Percentiles rank a stretch among this genome's conserved stretches.
phyloP scores from a whole-genome alignment of 2,888 invertebrate species.

The Hirtodrosophila histrioides region DNA sequence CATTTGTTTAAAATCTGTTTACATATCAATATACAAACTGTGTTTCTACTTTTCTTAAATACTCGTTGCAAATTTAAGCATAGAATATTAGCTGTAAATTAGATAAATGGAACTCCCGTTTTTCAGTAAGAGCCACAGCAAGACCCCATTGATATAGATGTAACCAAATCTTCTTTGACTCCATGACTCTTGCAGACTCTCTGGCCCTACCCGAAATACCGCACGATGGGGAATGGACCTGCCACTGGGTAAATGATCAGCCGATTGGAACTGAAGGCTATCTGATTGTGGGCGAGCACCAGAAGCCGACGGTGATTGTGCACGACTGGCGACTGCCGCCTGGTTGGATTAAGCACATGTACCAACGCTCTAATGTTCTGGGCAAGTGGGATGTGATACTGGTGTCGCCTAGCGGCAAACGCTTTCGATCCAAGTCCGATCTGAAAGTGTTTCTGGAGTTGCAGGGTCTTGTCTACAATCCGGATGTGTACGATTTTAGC shows the following conservation, averaged over 20 bases:
- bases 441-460: slow-evolving; percentile 85
- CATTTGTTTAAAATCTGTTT: slow-evolving; percentile 1
- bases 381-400: slow-evolving; percentile 94
- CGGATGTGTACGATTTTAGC: slow-evolving; percentile 87
- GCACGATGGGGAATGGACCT: slow-evolving; percentile 87
- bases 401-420: slow-evolving; percentile 87
- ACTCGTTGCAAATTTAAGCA: slow-evolving; percentile 1
- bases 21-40: slow-evolving; percentile 5
- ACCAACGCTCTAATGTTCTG: slow-evolving; percentile 88
- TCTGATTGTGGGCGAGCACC: slow-evolving; percentile 84
- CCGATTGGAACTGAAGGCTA: slow-evolving; percentile 87
- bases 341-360: slow-evolving; percentile 92
- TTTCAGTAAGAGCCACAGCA: no score
- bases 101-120: no score
- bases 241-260: slow-evolving; percentile 89
- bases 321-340: slow-evolving; percentile 90
- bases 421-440: slow-evolving; percentile 87
- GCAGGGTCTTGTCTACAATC: slow-evolving; percentile 84
- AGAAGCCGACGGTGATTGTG: slow-evolving; percentile 87
- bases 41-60: slow-evolving; percentile 3
- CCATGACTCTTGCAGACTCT: slow-evolving; percentile 66
- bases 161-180: no score
- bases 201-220: slow-evolving; percentile 84
- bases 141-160: no score
- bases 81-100: no score